phyloP scores from a whole-genome alignment of 2,888 invertebrate species.

The Acanthosepion pharaonis region DNA sequence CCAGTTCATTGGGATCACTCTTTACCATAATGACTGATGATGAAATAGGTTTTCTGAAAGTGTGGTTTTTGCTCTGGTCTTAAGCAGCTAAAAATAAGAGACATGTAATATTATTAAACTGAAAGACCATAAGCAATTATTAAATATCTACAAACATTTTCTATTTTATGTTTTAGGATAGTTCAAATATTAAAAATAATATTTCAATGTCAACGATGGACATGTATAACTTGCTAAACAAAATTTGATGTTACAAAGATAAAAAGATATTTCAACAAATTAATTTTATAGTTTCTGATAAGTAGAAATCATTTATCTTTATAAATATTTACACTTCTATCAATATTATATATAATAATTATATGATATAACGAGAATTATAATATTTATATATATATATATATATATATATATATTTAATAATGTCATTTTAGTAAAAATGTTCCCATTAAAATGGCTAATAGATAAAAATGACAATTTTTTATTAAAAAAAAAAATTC shows the following conservation, averaged over 20 bases:
- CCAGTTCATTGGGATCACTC: neutral
- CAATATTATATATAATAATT: neutral
- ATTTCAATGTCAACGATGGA: no score
- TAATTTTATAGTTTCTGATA: neutral
- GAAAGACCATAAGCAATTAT: no score
- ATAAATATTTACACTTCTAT: neutral
- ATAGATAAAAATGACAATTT: neutral
- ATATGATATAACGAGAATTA: no score
- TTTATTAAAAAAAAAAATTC: neutral
- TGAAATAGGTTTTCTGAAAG: neutral
- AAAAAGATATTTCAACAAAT: neutral
- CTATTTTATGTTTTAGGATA: no score
- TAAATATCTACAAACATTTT: no score
- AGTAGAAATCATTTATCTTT: neutral
- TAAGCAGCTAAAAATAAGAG: no score
- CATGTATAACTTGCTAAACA: no score
- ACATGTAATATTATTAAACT: no score
- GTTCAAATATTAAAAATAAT: no score
- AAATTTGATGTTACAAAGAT: neutral
- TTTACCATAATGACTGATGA: neutral
- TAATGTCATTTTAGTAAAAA: neutral
- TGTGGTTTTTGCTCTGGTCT: no score
- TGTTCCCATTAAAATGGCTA: conserved; percentile 1
- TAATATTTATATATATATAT: neutral
- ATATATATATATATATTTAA: neutral